Evolutionary conservation across 2,113 vertebrate species (phyloP), one percentile per base, ranked within the genome.

Genomic region (Tricholaema leucomelas): DNA sequence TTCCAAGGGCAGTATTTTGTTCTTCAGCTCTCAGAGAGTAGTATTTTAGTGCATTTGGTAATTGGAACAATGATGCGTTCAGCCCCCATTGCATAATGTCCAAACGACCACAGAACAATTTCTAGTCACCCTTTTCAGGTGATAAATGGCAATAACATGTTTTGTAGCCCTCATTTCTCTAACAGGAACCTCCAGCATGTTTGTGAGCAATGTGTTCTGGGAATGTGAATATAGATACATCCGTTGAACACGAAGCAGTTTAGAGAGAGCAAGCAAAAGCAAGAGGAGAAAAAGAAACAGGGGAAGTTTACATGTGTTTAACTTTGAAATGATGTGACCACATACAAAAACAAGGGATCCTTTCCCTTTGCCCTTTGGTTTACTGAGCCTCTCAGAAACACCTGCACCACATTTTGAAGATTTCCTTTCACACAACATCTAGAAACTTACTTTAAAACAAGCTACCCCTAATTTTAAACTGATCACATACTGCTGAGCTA

Each of bases 1-100:
- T 93, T 95, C 75, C 78, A 94, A 91, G 46, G 58, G 42, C 74
- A 87, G 20, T 55, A 56, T 90, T 90, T 91, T 69, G 20, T 73
- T 83, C 58, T 79, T 59, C 76, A 70, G 33, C 50, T 58, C 64
- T 91, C 84, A 82, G 55, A 86, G 95, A 79, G 54, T n/a, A 81
- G 74, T 88, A 87, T 95, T 95, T 95, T 88, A 70, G 44, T 88
- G 64, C 46, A 91, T 84, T 87, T 40, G 55, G 66, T 91, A 92
- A 81, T 12, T 93, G 78, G 77, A 94, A 90, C 70, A 96, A 90
- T 90, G 83, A 81, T 2, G 1, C 33, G 54, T 85, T 96, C 91
- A 90, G 44, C n/a, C 13, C 9, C 36, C 38, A 40, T 67, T 92
- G 78, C 67, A 46, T 64, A 89, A 92, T 0, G 0, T 28, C 60